A percentile compares a stretch with the other conserved stretches of the same genome.
phyloP scores from a whole-genome alignment of 2,113 vertebrate species.

The Elgaria multicarinata region DNA sequence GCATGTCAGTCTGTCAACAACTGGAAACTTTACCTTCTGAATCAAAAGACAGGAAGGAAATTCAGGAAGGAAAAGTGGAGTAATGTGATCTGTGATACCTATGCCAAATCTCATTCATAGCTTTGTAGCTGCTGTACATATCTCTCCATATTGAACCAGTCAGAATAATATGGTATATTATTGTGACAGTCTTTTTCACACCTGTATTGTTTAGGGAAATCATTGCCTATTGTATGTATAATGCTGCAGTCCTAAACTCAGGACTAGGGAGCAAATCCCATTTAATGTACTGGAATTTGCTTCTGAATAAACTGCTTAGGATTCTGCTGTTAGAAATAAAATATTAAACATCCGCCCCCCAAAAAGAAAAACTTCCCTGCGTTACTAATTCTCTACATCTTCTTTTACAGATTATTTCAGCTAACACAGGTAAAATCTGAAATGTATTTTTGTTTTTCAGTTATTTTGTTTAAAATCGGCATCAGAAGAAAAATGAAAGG shows the following conservation, averaged over 20 bases:
- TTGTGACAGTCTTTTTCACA: neutral
- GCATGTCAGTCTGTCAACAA: slow-evolving; percentile 47
- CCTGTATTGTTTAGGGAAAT: neutral
- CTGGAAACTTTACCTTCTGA: slow-evolving; percentile 34
- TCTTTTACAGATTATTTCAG: slow-evolving; percentile 84
- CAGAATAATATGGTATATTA: neutral
- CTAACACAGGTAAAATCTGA: slow-evolving; percentile 82
- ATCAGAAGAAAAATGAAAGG: neutral
- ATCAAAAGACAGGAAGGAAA: slow-evolving; percentile 50
- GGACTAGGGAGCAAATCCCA: neutral
- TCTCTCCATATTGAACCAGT: neutral
- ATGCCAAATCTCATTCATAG: slow-evolving; percentile 21
- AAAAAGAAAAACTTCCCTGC: slow-evolving; percentile 22
- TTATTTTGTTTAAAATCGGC: neutral
- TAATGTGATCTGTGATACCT: slow-evolving; percentile 33
- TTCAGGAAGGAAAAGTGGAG: slow-evolving; percentile 53
- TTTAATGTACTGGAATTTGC: neutral
- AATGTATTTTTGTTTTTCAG: slow-evolving; percentile 26
- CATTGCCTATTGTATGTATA: neutral
- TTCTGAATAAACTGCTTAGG: neutral
- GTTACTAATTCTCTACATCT: slow-evolving; percentile 66
- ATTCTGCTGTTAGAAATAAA: neutral
- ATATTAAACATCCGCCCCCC: slow-evolving; percentile 7
- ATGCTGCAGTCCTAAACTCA: neutral
- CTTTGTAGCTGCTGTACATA: neutral